phyloP scores from a whole-genome alignment of 2,888 invertebrate genomes.

The Phragmatobia fuliginosa region DNA sequence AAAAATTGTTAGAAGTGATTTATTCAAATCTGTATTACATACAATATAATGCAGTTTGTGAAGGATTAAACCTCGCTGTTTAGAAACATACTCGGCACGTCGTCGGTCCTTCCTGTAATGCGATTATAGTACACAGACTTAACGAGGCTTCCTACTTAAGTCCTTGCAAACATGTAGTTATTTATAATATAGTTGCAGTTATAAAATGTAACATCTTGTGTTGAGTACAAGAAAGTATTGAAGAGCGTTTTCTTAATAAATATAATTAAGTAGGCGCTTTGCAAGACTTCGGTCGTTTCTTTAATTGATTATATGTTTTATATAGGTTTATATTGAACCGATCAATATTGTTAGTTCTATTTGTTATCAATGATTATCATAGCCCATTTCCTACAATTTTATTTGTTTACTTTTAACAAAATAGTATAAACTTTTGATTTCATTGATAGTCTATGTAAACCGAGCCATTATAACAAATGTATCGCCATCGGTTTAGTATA shows the following conservation, averaged over 20 bases:
- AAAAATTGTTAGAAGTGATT: background rate
- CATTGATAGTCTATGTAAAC: no score
- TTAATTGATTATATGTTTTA: background rate
- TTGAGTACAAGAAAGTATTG: background rate
- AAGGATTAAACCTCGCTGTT: conserved; percentile 33
- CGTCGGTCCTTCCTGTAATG: conserved; percentile 39
- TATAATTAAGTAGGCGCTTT: background rate
- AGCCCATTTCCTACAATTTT: no score
- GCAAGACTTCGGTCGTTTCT: background rate
- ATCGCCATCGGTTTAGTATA: no score
- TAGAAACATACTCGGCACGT: conserved; percentile 26
- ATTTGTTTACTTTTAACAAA: no score
- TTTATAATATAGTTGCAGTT: background rate
- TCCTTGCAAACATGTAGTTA: background rate
- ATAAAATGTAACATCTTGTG: background rate
- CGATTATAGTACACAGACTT: conserved; percentile 52
- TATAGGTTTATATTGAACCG: background rate
- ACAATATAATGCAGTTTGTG: background rate
- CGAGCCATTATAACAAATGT: no score
- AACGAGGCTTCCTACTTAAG: conserved; percentile 50
- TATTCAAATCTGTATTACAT: background rate
- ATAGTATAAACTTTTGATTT: no score
- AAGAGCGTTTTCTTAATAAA: background rate
- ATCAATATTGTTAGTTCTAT: background rate
- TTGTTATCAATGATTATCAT: background rate